These are phyloP conservation scores for Hermaeophaga mercurialis DNA, from an alignment of 2,888 invertebrate species.

Conservation along the genomic window DNA sequence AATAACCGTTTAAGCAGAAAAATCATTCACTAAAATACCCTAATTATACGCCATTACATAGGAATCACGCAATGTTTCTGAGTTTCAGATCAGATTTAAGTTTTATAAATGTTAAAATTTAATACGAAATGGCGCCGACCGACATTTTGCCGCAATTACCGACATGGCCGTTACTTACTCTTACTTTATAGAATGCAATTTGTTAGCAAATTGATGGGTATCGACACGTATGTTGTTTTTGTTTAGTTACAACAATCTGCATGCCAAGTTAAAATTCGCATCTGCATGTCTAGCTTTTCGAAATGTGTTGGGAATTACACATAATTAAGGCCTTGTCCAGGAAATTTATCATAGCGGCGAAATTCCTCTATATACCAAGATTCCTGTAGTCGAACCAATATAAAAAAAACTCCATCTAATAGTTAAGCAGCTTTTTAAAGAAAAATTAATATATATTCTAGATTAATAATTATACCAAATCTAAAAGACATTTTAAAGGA, in stretches of 20 bases:
- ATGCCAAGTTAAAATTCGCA: conserved; percentile 3
- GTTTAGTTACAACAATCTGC: conserved; percentile 19
- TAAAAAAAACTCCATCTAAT: no score
- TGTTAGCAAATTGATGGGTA: conserved; percentile 26
- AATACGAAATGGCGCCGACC: conserved; percentile 36
- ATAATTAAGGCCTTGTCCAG: no score
- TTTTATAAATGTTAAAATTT: conserved; percentile 37
- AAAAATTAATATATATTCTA: no score
- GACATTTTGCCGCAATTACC: conserved; percentile 31
- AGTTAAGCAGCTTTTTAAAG: no score
- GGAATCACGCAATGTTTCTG: conserved; percentile 42
- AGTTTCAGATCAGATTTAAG: conserved; percentile 41
- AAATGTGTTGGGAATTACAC: conserved; percentile 1
- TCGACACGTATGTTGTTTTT: conserved; percentile 34
- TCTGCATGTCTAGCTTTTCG: conserved; percentile 5
- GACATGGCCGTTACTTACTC: conserved; percentile 31
- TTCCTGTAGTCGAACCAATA: no score
- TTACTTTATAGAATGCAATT: conserved; percentile 30
- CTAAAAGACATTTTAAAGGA: no score
- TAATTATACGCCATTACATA: conserved; percentile 43
- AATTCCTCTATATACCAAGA: no score
- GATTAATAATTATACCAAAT: no score
- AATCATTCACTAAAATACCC: conserved; percentile 34
- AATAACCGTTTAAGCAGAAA: conserved; percentile 31
- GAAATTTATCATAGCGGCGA: no score